phyloP scores from a whole-genome alignment of 2,888 invertebrate genomes.

The Drosophila pseudotalamancana region DNA sequence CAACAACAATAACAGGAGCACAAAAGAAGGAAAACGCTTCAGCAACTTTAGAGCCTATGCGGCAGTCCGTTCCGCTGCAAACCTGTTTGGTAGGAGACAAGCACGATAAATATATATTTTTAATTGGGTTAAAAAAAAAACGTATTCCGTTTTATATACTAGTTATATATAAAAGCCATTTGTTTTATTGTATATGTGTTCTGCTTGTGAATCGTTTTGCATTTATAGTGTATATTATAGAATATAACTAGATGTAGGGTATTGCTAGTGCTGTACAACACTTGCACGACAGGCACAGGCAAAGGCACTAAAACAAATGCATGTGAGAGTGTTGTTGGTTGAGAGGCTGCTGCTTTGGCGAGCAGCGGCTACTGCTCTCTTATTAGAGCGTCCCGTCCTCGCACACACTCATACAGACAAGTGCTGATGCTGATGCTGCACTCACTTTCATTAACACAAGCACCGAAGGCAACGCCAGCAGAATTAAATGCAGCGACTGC shows the following conservation, averaged over 20 bases:
- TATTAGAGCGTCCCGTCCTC: conserved; percentile 57
- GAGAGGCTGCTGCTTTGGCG: conserved; percentile 38
- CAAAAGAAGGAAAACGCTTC: conserved; percentile 52
- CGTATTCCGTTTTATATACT: not conserved
- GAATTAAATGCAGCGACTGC: conserved; percentile 69
- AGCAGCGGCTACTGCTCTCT: conserved; percentile 65
- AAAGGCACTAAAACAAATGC: conserved; percentile 52
- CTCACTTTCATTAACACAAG: conserved; percentile 75
- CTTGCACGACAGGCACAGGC: conserved; percentile 46
- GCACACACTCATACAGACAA: conserved; percentile 50
- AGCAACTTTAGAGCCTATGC: conserved; percentile 33
- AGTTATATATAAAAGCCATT: not conserved
- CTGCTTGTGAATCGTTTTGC: not conserved
- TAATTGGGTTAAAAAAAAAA: not conserved
- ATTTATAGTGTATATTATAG: not conserved
- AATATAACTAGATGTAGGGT: conserved; percentile 36
- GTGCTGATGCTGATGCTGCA: conserved; percentile 72
- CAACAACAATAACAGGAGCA: conserved; percentile 45
- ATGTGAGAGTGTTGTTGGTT: conserved; percentile 42
- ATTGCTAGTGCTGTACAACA: conserved; percentile 51
- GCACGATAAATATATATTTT: not conserved
- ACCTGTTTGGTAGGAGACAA: conserved; percentile 30
- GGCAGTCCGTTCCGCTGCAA: conserved; percentile 39
- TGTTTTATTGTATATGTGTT: not conserved
- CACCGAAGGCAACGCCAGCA: conserved; percentile 48